These are phyloP conservation scores for Stegostoma tigrinum DNA, from an alignment of 2,113 vertebrate species.

Conservation along the genomic window DNA sequence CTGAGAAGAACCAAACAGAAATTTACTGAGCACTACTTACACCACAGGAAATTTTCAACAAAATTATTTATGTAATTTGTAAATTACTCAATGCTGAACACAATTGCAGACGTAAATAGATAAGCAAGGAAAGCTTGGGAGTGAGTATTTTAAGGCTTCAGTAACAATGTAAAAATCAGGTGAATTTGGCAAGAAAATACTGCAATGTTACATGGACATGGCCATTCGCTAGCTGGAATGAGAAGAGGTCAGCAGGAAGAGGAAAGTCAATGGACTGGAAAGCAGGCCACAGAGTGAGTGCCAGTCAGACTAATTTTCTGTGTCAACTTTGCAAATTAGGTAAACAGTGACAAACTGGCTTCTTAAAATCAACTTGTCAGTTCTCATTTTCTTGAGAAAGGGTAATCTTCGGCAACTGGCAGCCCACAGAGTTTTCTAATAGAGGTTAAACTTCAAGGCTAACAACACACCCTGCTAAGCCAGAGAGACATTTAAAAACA, in stretches of 20 bases:
- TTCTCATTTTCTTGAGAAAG: conserved; percentile 66
- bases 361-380: conserved; percentile 83
- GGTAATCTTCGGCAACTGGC: conserved; percentile 41
- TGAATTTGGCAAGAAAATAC: not conserved
- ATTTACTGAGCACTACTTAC: not conserved
- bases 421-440: conserved; percentile 29
- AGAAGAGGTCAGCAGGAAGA: conserved; percentile 56
- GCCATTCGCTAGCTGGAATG: not conserved
- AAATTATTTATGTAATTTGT: not conserved
- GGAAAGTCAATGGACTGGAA: conserved; percentile 53
- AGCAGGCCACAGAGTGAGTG: conserved; percentile 53
- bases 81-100: not conserved
- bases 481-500: not conserved
- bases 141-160: not conserved
- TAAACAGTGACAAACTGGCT: conserved; percentile 66
- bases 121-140: not conserved
- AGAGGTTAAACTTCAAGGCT: conserved; percentile 37
- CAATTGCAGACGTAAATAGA: not conserved
- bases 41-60: not conserved
- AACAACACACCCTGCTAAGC: not conserved
- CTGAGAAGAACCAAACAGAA: not conserved
- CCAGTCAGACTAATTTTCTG: conserved; percentile 66
- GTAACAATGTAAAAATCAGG: not conserved
- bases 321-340: conserved; percentile 75
- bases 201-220: not conserved